These are phyloP conservation scores for Pyrrhosoma nymphula DNA, from an alignment of 2,888 invertebrate species.

Conservation along the genomic window DNA sequence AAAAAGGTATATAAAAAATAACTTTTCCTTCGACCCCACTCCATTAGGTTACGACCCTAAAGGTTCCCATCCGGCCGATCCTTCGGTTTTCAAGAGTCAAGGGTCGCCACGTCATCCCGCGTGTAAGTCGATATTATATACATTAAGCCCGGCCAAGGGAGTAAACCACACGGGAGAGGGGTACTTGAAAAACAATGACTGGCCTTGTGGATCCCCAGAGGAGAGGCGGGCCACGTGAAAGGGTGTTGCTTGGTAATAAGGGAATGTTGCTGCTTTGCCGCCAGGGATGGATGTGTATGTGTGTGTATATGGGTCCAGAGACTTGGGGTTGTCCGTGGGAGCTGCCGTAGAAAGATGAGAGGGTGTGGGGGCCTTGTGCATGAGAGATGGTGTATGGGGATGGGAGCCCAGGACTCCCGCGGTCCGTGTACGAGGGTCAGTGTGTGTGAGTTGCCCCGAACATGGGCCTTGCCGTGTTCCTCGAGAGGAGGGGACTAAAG, in stretches of 20 bases:
- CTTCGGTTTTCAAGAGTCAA: neutral
- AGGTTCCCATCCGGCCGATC: neutral
- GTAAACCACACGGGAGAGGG: conserved; percentile 15
- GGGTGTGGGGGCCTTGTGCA: neutral
- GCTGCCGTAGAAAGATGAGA: neutral
- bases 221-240: neutral
- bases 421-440: neutral
- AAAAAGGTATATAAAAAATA: neutral
- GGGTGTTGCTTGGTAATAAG: conserved; percentile 18
- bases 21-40: neutral
- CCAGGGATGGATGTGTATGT: neutral
- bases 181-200: conserved; percentile 61
- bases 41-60: conserved; percentile 28
- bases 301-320: neutral
- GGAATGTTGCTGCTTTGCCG: neutral
- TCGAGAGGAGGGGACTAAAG: neutral
- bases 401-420: neutral
- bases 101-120: conserved; percentile 10
- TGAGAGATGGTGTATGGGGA: neutral
- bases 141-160: neutral
- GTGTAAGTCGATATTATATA: conserved; percentile 50
- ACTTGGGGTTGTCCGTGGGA: neutral
- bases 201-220: conserved; percentile 45
- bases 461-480: conserved; percentile 37
- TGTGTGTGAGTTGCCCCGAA: neutral